These are phyloP conservation scores for Hylaea fasciaria DNA, from an alignment of 2,888 invertebrate genomes.

Conservation along the genomic window DNA sequence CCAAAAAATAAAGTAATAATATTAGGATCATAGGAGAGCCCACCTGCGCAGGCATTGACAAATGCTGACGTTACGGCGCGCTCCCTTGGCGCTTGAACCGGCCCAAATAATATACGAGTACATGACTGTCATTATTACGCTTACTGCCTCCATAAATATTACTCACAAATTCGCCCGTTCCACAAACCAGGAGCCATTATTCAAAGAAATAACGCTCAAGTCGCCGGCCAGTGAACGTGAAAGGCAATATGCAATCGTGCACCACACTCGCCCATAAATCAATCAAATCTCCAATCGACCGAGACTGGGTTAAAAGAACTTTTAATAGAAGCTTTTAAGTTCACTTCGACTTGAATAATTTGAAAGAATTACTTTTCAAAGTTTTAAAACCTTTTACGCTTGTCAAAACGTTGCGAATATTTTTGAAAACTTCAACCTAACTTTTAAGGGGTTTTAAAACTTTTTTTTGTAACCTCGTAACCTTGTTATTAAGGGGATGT, in stretches of 20 bases:
- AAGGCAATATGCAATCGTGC: slow-evolving; percentile 57
- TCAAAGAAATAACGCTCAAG: slow-evolving; percentile 64
- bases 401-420: slow-evolving; percentile 29
- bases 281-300: slow-evolving; percentile 38
- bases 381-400: slow-evolving; percentile 29
- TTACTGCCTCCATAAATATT: slow-evolving; percentile 76
- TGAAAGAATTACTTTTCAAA: slow-evolving; percentile 21
- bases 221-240: slow-evolving; percentile 39
- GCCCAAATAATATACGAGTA: slow-evolving; percentile 81
- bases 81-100: slow-evolving; percentile 61
- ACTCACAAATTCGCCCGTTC: slow-evolving; percentile 70
- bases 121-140: slow-evolving; percentile 79
- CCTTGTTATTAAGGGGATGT: slow-evolving; percentile 35
- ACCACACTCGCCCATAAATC: slow-evolving; percentile 44
- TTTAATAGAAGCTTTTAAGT: slow-evolving; percentile 36
- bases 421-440: slow-evolving; percentile 20
- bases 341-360: slow-evolving; percentile 25
- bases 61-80: slow-evolving; percentile 65
- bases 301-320: slow-evolving; percentile 33
- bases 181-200: slow-evolving; percentile 67
- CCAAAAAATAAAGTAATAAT: slow-evolving; percentile 74
- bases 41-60: slow-evolving; percentile 79
- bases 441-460: slow-evolving; percentile 18
- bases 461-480: slow-evolving; percentile 36
- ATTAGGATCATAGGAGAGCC: slow-evolving; percentile 68